phyloP scores from a whole-genome alignment of 2,888 invertebrate genomes.

The Ormia ochracea region DNA sequence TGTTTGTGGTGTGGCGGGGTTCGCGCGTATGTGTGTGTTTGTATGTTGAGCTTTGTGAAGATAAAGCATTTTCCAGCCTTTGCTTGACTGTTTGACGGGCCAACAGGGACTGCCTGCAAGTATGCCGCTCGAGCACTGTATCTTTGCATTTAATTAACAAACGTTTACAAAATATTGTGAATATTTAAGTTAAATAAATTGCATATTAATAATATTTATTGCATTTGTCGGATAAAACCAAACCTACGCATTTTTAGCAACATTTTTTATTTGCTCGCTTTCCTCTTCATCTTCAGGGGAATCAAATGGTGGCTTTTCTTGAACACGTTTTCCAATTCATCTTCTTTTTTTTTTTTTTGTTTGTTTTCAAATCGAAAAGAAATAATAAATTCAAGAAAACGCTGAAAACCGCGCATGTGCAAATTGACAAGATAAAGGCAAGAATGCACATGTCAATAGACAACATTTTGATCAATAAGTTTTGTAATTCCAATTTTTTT shows the following conservation, averaged over 20 bases:
- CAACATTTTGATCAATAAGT: constrained; percentile 59
- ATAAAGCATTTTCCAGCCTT: background rate
- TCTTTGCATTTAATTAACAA: constrained; percentile 45
- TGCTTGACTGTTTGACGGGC: background rate
- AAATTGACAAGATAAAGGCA: constrained; percentile 58
- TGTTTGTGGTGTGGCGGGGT: too few species aligned
- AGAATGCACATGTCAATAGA: constrained; percentile 59
- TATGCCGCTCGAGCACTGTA: background rate
- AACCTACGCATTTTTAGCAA: constrained; percentile 53
- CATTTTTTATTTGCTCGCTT: constrained; percentile 23
- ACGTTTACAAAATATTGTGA: constrained; percentile 60
- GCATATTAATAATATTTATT: constrained; percentile 61
- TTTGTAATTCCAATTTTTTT: background rate
- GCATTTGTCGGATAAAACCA: constrained; percentile 38
- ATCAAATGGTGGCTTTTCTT: constrained; percentile 41
- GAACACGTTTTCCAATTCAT: too few species aligned
- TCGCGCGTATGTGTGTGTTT: background rate
- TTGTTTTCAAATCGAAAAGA: background rate
- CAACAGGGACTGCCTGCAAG: background rate
- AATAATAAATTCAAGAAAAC: too few species aligned
- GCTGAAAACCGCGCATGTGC: constrained; percentile 60
- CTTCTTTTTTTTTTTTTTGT: background rate
- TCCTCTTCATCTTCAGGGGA: constrained; percentile 55
- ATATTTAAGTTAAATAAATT: constrained; percentile 61
- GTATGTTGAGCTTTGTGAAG: background rate